Conservation (phyloP, 2,888 invertebrate species). For the Melanargia galathea region DNA sequence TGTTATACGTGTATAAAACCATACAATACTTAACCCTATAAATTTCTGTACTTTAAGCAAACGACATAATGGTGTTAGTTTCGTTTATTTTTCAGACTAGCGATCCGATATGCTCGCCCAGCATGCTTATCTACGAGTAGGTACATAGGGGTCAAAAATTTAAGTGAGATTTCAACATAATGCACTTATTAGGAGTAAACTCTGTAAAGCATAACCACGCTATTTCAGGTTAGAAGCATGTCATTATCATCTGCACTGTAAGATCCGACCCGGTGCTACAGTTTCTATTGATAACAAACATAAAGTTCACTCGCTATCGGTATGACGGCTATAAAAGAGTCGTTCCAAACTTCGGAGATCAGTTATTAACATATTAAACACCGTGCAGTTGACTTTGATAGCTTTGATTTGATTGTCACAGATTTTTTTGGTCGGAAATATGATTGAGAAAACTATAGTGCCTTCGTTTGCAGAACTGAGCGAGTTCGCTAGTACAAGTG, state of each 20-base stretch:
- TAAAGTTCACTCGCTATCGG: constrained; percentile 24
- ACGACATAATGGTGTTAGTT: no score
- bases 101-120: no score
- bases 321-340: constrained; percentile 32
- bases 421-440: constrained; percentile 40
- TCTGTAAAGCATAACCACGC: not conserved
- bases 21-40: no score
- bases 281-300: constrained; percentile 27
- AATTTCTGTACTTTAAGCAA: no score
- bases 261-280: constrained; percentile 18
- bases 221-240: not conserved
- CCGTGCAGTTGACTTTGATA: constrained; percentile 7
- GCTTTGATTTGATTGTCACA: not conserved
- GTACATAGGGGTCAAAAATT: no score
- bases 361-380: constrained; percentile 32
- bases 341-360: constrained; percentile 10
- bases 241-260: not conserved
- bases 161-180: no score
- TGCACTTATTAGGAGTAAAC: no score
- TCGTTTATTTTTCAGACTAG: no score
- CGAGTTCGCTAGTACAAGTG: constrained; percentile 70
- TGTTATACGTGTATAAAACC: no score
- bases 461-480: constrained; percentile 73
- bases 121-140: no score
- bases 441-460: constrained; percentile 52